Conservation (phyloP, 1,140 invertebrate genomes). For the Neodiprion lecontei region DNA sequence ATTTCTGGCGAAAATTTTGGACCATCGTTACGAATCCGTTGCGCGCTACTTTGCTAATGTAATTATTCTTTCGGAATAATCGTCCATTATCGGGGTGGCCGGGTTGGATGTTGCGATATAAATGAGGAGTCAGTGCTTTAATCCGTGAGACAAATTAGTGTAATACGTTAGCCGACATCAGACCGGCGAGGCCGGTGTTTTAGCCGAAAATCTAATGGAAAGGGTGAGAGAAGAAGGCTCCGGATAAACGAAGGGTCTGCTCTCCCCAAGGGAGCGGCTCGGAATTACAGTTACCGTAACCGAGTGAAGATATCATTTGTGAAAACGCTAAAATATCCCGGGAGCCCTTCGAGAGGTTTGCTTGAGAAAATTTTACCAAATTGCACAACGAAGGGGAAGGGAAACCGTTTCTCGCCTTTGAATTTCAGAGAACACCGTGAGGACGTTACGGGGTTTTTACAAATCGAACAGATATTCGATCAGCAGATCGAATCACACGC, state of each 20-base stretch:
- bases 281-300: not conserved
- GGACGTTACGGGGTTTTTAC: too few relatives aligned
- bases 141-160: not conserved
- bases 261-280: not conserved
- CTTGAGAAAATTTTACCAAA: not conserved
- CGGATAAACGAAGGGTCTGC: not conserved
- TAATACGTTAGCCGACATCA: not conserved
- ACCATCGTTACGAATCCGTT: too few relatives aligned
- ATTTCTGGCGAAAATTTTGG: too few relatives aligned
- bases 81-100: too few relatives aligned
- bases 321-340: not conserved
- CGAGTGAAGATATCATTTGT: not conserved
- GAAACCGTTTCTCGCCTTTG: too few relatives aligned
- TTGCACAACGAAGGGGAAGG: not conserved
- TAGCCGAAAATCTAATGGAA: not conserved
- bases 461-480: too few relatives aligned
- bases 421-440: too few relatives aligned
- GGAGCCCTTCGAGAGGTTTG: not conserved
- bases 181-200: not conserved
- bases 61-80: too few relatives aligned
- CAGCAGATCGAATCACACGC: too few relatives aligned
- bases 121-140: not conserved
- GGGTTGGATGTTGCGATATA: not conserved
- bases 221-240: not conserved
- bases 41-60: too few relatives aligned